Evolutionary conservation across 2,113 vertebrate genomes (phyloP).

Genomic region (Corvus moneduloides): DNA sequence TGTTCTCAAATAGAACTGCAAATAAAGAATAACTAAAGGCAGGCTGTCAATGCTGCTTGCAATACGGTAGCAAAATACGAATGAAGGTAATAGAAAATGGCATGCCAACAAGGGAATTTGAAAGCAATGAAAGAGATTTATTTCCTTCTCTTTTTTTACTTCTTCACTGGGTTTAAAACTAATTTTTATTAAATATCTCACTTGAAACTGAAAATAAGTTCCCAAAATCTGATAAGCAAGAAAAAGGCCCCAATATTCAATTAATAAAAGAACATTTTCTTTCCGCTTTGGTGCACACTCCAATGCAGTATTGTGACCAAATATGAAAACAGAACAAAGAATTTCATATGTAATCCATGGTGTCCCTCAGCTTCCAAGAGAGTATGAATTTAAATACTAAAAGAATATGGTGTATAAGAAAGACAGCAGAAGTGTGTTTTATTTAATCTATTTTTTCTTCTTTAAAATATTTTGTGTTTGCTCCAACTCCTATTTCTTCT

Average conservation of each 20-base stretch:
- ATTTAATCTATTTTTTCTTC: not conserved
- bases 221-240: not conserved
- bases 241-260: not conserved
- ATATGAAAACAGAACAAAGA: not conserved
- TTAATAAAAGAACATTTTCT: constrained; percentile 12
- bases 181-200: constrained; percentile 30
- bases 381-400: not conserved
- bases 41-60: constrained; percentile 10
- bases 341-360: not conserved
- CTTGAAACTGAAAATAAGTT: constrained; percentile 45
- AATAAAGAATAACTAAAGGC: constrained; percentile 54
- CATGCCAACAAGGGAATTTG: constrained; percentile 30
- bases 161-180: constrained; percentile 13
- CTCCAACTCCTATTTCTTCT: not conserved
- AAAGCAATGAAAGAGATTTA: constrained; percentile 23
- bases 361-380: not conserved
- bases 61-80: constrained; percentile 49
- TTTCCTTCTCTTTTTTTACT: constrained; percentile 3
- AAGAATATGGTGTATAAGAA: not conserved
- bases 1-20: constrained; percentile 42
- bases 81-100: not conserved
- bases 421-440: not conserved
- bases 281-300: not conserved
- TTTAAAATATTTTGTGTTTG: not conserved
- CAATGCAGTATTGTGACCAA: not conserved